phyloP scores from a whole-genome alignment of 2,797 vertebrate species.

The Taenioides sp. region DNA sequence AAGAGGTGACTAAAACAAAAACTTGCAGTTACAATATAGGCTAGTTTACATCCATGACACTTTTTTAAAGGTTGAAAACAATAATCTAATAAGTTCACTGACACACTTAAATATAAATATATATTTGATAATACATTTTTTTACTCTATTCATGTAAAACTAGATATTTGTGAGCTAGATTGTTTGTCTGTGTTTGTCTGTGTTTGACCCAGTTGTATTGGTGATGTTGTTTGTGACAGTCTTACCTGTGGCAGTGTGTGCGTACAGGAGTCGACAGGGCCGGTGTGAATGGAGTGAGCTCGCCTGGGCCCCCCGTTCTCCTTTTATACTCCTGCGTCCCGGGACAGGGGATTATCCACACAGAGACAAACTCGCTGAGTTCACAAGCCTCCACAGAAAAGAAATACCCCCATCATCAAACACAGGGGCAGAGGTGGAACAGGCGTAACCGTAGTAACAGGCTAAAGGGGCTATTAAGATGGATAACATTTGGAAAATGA shows the following conservation, averaged over 20 bases:
- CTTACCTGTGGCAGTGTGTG: conserved; percentile 77
- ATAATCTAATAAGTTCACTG: neutral
- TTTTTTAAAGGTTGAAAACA: neutral
- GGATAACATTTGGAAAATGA: neutral
- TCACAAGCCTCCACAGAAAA: conserved; percentile 77
- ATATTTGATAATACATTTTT: neutral
- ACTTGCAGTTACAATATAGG: neutral
- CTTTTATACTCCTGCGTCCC: conserved; percentile 77
- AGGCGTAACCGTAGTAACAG: neutral
- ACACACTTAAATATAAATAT: neutral
- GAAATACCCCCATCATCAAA: conserved; percentile 83
- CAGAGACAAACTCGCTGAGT: conserved; percentile 82
- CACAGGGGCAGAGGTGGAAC: conserved; percentile 49
- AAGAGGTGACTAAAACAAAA: neutral
- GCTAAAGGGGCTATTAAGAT: neutral
- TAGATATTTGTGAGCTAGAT: neutral
- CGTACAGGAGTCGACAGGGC: conserved; percentile 64
- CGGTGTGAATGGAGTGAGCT: conserved; percentile 64
- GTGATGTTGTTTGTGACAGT: conserved; percentile 54
- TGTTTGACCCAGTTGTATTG: conserved; percentile 12
- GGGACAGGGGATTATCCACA: conserved; percentile 72
- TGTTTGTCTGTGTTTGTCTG: neutral
- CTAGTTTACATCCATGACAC: neutral
- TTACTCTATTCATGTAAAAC: neutral
- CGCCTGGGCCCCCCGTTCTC: conserved; percentile 32